Base-by-base conservation (phyloP, 2,113 vertebrate genomes). In the Phrynosoma blainvillii region DNA sequence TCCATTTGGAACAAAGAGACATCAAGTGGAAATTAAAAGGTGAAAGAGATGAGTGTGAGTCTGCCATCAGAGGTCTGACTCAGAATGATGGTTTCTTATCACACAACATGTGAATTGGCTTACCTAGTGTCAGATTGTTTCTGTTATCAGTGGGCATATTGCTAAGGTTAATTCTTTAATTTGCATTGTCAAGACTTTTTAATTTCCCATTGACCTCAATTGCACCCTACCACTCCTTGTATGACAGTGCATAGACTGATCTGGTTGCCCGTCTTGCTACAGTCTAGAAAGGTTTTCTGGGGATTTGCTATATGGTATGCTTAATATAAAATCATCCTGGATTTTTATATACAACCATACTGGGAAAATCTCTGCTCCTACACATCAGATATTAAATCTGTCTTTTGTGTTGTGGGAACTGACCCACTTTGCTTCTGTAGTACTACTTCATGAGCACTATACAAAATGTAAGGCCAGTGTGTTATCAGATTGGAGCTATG, bases 401-500 rank as follows among this genome's bases (percentile, higher is more conserved):
- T 27, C 71, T 87, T 93, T 93, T 70, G 21, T 88, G 7, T 14
- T 75, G 56, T 80, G 56, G 36, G 88, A 89, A 78, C 0, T 80
- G 68, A 84, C 80, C 83, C 79, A 66, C 52, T 68, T 89, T 70
- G 81, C 86, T 68, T 81, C 93, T 93, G 87, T 90, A 90, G 80
- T 89, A 70, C 77, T 91, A 93, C 52, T 87, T 73, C 25, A 70
- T 75, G 88, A 90, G 52, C 79, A 93, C 95, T 95, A 96, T 96
- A 96, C 94, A 94, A 95, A 95, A 95, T 89, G 84, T 87, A 96
- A 93, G 91, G 82, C 59, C 92, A 87, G 91, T 93, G 59, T 62
- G 92, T 96, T 96, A 96, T 94, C 92, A 95, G 89, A 94, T 93
- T 90, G 91, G 87, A 92, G 85, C 89, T 95, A 93, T 89, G 93